Conservation (phyloP, 2,888 invertebrate genomes). For the Galeopsomyia nigrocyanea region DNA sequence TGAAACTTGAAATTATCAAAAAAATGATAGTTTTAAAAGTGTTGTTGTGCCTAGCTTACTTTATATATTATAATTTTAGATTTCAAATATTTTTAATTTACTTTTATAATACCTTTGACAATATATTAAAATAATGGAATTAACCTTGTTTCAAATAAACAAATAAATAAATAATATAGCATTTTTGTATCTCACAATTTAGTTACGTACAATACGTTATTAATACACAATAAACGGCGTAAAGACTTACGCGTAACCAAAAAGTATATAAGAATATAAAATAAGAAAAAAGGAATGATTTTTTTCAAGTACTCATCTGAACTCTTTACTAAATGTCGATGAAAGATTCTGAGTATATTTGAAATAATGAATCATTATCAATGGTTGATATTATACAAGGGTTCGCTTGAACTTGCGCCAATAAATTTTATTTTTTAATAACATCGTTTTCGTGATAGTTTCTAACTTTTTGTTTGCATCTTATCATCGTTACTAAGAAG, state of each 20-base stretch:
- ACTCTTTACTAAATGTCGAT: no score
- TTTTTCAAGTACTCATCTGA: background rate
- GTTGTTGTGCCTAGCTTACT: no score
- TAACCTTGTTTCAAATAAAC: background rate
- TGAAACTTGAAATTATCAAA: background rate
- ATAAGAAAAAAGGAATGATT: background rate
- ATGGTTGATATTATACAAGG: background rate
- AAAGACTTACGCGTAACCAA: background rate
- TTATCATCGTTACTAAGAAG: constrained; percentile 9
- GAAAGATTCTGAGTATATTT: background rate
- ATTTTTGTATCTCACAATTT: no score
- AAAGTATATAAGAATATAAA: background rate
- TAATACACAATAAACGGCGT: background rate
- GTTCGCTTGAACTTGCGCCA: constrained; percentile 1
- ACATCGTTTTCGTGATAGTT: constrained; percentile 11
- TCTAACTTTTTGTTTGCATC: constrained; percentile 13
- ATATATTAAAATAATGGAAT: no score
- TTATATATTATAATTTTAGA: no score
- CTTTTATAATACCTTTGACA: no score
- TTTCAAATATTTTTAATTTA: no score
- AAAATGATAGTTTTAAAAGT: background rate
- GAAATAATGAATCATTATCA: background rate
- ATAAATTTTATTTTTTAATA: constrained; percentile 2
- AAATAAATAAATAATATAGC: no score
- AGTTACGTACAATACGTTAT: no score